Evolutionary conservation across 2,113 vertebrate genomes (phyloP), one percentile per base, ranked within the genome.

Genomic region (Chlorodrepanis virens): DNA sequence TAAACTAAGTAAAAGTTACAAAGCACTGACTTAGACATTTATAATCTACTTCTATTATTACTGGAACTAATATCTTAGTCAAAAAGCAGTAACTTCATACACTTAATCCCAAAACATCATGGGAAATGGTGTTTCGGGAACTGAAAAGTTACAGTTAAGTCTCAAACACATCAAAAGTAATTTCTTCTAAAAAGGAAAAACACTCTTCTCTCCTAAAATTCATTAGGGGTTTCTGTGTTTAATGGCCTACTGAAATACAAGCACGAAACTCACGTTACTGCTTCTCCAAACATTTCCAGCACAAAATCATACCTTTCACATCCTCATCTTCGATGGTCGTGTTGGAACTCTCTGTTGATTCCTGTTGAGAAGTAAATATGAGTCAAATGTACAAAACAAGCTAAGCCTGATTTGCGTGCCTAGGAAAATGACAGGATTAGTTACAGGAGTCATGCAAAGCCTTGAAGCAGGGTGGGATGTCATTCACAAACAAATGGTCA

Each of bases 281-380:
- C 52, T 64, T 60, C 27, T 88, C 37, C 52, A 29, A n/a, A 78
- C 3, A 28, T 52, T 75, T 42, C 52, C 35, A 71, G 60, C 8
- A 50, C 68, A 67, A 92, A 88, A 79, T 72, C 97, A 10, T 99
- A 99, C 99, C 99, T 99, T 99, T 99, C 80, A 99, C 98, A 74
- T 99, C 99, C 97, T 99, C 99, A 37, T 99, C 99, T 88, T 99
- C 99, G 25, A 99, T 99, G 87, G 99, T 99, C 11, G 99, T 99
- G 96, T 99, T 99, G 92, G 99, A 97, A 49, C 99, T 99, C 97
- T 99, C 99, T 7, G 99, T 99, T 70, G 99, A 99, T 87, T 99
- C 99, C 99, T 99, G 98, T 94, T n/a, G 76, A 94, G 92, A 98
- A 94, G 91, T 71, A 98, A 50, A 93, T 82, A 95, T 28, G 94